Conservation (phyloP, 1,140 invertebrate species). For the Drosophila busckii region DNA sequence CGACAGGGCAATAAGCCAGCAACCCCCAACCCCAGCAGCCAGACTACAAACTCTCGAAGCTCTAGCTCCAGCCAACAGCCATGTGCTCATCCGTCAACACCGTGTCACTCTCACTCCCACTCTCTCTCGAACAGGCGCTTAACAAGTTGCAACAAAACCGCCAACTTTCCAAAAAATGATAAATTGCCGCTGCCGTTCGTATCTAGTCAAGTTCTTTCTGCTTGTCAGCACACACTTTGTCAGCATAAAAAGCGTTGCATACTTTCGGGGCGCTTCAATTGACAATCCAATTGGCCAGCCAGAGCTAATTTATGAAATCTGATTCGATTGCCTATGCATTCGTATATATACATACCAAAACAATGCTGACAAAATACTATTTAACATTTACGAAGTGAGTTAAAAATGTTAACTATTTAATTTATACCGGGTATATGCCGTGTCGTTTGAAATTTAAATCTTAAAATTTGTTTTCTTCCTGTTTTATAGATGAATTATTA, state of each 20-base stretch:
- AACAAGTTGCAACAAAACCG: slow-evolving; percentile 45
- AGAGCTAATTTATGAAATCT: neutral
- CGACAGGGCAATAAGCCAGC: slow-evolving; percentile 50
- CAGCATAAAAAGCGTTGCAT: slow-evolving; percentile 35
- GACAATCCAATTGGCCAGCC: slow-evolving; percentile 6
- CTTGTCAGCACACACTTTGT: slow-evolving; percentile 15
- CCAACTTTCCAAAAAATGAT: slow-evolving; percentile 57
- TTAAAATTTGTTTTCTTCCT: too few species aligned
- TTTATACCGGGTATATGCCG: too few species aligned
- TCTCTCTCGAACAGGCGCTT: slow-evolving; percentile 25
- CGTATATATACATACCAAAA: too few species aligned
- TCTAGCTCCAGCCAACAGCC: slow-evolving; percentile 4
- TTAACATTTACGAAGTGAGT: too few species aligned
- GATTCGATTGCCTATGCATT: too few species aligned
- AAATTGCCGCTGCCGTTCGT: slow-evolving; percentile 42
- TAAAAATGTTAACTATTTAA: too few species aligned
- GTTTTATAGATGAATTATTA: too few species aligned
- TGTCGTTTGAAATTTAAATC: too few species aligned
- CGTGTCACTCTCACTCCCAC: neutral
- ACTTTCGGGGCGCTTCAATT: slow-evolving; percentile 34
- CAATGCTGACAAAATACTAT: too few species aligned
- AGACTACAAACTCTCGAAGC: slow-evolving; percentile 1
- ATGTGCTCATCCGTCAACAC: slow-evolving; percentile 55
- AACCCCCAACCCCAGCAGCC: slow-evolving; percentile 2
- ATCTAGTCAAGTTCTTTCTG: too few species aligned